phyloP scores from a whole-genome alignment of 2,113 vertebrate genomes.

The Electrona antarctica region DNA sequence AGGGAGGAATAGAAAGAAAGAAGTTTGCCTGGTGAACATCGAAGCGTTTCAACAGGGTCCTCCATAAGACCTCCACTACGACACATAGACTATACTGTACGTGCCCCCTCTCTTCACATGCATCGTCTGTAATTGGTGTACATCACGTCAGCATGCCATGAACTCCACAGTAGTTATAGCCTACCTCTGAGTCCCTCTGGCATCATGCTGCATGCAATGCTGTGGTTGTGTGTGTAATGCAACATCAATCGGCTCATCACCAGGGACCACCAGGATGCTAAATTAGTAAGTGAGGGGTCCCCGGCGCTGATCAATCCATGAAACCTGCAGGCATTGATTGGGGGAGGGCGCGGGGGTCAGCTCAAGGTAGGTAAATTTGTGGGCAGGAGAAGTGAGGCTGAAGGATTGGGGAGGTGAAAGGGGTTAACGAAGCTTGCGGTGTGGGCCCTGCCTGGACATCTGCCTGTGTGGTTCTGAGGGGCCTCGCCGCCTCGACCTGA shows the following conservation, averaged over 20 bases:
- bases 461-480: constrained; percentile 64
- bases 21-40: too few species aligned
- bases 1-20: too few species aligned
- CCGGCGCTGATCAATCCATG: constrained; percentile 51
- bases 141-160: constrained; percentile 18
- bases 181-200: constrained; percentile 27
- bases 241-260: constrained; percentile 65
- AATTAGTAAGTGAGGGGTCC: constrained; percentile 43
- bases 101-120: constrained; percentile 21
- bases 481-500: constrained; percentile 46
- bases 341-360: constrained; percentile 35
- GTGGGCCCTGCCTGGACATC: constrained; percentile 41
- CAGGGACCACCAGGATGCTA: constrained; percentile 59
- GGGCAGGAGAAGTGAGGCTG: constrained; percentile 31
- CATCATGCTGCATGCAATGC: constrained; percentile 40
- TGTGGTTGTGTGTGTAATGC: constrained; percentile 60
- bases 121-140: constrained; percentile 25
- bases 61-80: not conserved
- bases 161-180: constrained; percentile 20
- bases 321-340: constrained; percentile 39
- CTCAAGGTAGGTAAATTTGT: not conserved
- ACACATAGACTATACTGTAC: constrained; percentile 17
- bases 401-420: constrained; percentile 68
- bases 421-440: constrained; percentile 71
- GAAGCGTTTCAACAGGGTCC: too few species aligned